Conservation (phyloP, 2,113 vertebrate species). For the Aphyosemion australe region DNA sequence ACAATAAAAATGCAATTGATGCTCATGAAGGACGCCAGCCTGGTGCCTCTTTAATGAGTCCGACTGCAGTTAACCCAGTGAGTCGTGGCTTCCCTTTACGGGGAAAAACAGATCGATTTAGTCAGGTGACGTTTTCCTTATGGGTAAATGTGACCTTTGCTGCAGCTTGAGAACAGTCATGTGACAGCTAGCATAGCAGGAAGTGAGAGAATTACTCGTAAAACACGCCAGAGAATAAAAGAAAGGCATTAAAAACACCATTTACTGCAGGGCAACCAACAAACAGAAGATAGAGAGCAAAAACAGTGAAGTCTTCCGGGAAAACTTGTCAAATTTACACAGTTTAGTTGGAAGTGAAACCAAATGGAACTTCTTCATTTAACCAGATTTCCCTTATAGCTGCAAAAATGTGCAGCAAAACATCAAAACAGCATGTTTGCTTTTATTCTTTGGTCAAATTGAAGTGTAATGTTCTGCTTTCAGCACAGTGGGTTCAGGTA, state of each 20-base stretch:
- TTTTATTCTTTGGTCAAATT: not conserved
- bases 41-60: slow-evolving; percentile 53
- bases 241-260: slow-evolving; percentile 10
- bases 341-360: slow-evolving; percentile 3
- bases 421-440: not conserved
- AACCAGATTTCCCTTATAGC: not conserved
- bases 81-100: slow-evolving; percentile 32
- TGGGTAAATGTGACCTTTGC: slow-evolving; percentile 52
- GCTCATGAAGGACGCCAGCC: slow-evolving; percentile 22
- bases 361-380: not conserved
- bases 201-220: not conserved
- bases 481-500: not conserved
- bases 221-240: slow-evolving; percentile 6
- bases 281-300: no score
- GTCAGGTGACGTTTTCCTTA: slow-evolving; percentile 54
- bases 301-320: no score
- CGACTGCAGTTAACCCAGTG: slow-evolving; percentile 47
- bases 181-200: slow-evolving; percentile 12
- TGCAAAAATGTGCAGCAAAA: not conserved
- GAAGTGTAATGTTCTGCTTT: not conserved
- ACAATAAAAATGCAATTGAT: slow-evolving; percentile 46
- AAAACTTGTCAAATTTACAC: not conserved
- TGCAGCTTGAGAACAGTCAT: slow-evolving; percentile 37
- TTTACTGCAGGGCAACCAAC: no score
- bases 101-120: slow-evolving; percentile 25